Base-by-base conservation (phyloP, 1,140 invertebrate species). In the Trichoplusia ni region DNA sequence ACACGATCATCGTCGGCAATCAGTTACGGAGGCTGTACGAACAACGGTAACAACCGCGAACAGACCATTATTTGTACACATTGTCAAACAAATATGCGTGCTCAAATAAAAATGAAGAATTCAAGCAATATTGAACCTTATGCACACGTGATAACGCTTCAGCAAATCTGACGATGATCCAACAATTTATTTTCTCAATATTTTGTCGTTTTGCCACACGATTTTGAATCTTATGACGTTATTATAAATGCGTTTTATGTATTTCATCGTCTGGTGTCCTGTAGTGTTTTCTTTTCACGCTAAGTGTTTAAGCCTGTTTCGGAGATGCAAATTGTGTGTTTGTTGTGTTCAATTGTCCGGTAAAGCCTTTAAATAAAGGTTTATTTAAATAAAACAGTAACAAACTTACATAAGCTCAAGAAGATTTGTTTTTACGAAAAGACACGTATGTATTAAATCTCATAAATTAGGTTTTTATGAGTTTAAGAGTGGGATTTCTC, bases 291-390 rank as follows among this genome's bases (percentile, higher is more conserved):
- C 23, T 47, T 18, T 47, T 47, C 13, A 35, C n/a, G 27, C 27
- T 31, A 35, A 51, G 18, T 51, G 29, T 7, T 4, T 25, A 8
- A 9, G 3, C 6, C 5, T 23, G 21, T 29, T 40, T 42, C 11
- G 14, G 37, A 51, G 35, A 59, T 49, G 44, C 37, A 59, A 59
- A 65, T 58, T 53, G 25, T 6, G 27, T 13, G 8, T 38, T 29
- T 27, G 49, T 21, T 59, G 23, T 51, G 47, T 25, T 19, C 25
- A 37, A 31, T 58, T 38, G 33, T 16, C n/a, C 42, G 63, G 38
- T 42, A 59, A 65, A 63, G 11, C 44, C 54, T 65, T 51, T 6
- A 37, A 37, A 31, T 27, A 14, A 51, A 65, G 51, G 51, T 65
- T 40, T 51, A n/a, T n/a, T n/a, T n/a, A n/a, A n/a, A n/a, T n/a